phyloP scores from a whole-genome alignment of 2,888 invertebrate species.

The Melanchra persicariae region DNA sequence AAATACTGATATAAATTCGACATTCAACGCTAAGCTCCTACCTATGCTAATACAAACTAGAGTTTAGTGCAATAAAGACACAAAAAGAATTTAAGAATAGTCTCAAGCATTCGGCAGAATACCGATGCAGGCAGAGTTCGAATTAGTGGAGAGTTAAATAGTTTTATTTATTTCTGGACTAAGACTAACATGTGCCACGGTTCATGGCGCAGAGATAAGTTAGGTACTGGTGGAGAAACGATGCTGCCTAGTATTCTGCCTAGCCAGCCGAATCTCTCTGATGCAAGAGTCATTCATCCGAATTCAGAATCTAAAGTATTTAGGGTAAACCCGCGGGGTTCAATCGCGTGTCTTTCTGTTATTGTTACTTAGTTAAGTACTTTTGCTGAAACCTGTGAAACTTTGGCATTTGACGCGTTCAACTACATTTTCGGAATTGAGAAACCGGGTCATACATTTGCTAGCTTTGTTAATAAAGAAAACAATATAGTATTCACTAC shows the following conservation, averaged over 20 bases:
- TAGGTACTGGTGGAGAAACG: constrained; percentile 9
- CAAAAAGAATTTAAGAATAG: constrained; percentile 28
- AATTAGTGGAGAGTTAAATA: constrained; percentile 64
- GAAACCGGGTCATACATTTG: too few relatives aligned
- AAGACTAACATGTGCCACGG: constrained; percentile 74
- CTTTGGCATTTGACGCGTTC: too few relatives aligned
- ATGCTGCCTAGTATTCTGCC: constrained; percentile 45
- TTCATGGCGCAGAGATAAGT: constrained; percentile 42
- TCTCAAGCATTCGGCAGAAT: constrained; percentile 45
- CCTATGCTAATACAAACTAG: constrained; percentile 45
- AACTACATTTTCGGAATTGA: too few relatives aligned
- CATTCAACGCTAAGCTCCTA: constrained; percentile 40
- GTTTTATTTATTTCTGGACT: constrained; percentile 68
- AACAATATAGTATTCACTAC: too few relatives aligned
- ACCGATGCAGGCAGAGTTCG: constrained; percentile 47
- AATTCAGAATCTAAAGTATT: too few relatives aligned
- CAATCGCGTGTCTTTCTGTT: too few relatives aligned
- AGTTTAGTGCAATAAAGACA: constrained; percentile 42
- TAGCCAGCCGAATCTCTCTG: constrained; percentile 32
- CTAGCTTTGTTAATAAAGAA: too few relatives aligned
- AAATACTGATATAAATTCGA: constrained; percentile 40
- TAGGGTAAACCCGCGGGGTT: too few relatives aligned
- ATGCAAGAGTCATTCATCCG: background rate
- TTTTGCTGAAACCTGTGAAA: too few relatives aligned
- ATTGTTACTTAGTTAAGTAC: too few relatives aligned